Evolutionary conservation across 2,797 vertebrate genomes (phyloP).

Genomic region (Eremophila alpestris): DNA sequence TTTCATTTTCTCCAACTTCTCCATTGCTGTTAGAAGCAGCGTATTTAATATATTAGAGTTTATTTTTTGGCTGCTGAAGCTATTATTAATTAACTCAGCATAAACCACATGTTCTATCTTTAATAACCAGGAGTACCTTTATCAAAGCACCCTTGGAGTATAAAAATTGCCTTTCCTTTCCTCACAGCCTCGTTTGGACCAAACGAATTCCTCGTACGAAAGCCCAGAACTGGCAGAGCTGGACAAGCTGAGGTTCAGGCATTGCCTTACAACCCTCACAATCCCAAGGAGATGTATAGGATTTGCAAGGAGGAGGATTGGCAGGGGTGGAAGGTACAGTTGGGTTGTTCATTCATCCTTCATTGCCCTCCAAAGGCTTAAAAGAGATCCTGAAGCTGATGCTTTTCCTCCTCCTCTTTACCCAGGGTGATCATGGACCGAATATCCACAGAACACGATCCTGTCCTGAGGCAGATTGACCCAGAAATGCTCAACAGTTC

Average conservation of each 20-base stretch:
- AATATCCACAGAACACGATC: slow-evolving; percentile 83
- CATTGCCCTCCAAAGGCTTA: neutral
- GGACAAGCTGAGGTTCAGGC: slow-evolving; percentile 82
- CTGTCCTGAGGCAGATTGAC: slow-evolving; percentile 84
- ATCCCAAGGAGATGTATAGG: slow-evolving; percentile 87
- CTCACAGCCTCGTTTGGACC: slow-evolving; percentile 83
- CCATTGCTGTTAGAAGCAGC: neutral
- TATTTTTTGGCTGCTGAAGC: neutral
- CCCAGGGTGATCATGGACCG: slow-evolving; percentile 88
- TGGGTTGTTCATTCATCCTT: neutral
- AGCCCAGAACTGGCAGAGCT: slow-evolving; percentile 78
- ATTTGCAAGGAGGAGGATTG: slow-evolving; percentile 85
- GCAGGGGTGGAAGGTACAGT: slow-evolving; percentile 89
- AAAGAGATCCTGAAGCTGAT: neutral
- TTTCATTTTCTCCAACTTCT: neutral
- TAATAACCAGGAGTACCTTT: neutral
- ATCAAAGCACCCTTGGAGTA: neutral
- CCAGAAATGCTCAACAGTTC: slow-evolving; percentile 82
- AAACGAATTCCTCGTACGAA: slow-evolving; percentile 73
- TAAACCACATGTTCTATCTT: neutral
- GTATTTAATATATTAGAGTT: neutral
- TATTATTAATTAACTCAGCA: neutral
- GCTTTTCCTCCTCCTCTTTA: neutral
- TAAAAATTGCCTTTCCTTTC: neutral
- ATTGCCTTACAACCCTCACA: slow-evolving; percentile 88